Evolutionary conservation across 2,797 vertebrate species (phyloP), one percentile per base, ranked within the genome.

Genomic region (Pangasius mekongensis): DNA sequence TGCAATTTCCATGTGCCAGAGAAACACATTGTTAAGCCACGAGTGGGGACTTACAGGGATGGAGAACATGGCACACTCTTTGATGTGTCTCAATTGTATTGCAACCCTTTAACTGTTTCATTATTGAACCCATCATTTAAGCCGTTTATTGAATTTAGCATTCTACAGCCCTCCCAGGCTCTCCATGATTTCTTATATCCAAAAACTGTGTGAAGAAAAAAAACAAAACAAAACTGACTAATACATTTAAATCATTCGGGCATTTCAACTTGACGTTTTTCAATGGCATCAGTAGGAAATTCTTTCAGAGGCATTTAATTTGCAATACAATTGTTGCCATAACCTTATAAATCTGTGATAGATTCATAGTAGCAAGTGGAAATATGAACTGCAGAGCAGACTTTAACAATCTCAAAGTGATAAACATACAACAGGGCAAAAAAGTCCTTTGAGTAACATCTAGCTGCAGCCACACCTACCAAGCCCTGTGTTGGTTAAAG

Each of bases 301-400:
- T 60, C 1, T 10, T 83, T 64, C 22, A 83, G 58, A 84, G 47
- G 27, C 33, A 47, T 84, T 62, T 56, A 64, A 88, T 90, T 91
- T 92, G 90, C 91, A 92, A 92, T 92, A 92, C 90, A 92, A 90
- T 92, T 86, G 60, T 89, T 54, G 64, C 82, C 80, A 78, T 86
- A 88, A 89, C 66, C 69, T 86, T 85, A 90, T 77, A 90, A 87
- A 85, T 85, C 87, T 89, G 39, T 74, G 36, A 54, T 27, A 86
- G 85, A 87, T 84, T 89, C 80, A 90, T 56, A 87, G 91, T 86
- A 60, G 84, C 43, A 89, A 69, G 87, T 87, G 78, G 88, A 85
- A 87, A 76, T 77, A 67, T 86, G 76, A 87, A 66, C 77, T 90
- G 66, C 67, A 73, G 69, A 86, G 67, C 83, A n/a, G 71, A 88